Evolutionary conservation across 2,797 vertebrate species (phyloP).

Genomic region (Hoplostethus atlanticus): DNA sequence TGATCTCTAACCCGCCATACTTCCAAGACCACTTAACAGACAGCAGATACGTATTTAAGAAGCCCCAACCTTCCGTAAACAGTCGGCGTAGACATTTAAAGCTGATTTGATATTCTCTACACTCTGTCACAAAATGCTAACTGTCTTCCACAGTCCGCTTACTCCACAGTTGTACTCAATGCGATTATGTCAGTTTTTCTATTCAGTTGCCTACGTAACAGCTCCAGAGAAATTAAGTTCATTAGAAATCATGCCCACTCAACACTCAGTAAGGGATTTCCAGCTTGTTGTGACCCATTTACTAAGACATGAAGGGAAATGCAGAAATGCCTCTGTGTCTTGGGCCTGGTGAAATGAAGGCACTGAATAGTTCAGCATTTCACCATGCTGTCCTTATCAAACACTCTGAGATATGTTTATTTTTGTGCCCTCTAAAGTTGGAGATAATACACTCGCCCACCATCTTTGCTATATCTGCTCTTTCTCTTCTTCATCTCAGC

Average conservation of each 20-base stretch:
- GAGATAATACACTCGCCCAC: neutral
- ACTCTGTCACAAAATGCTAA: constrained; percentile 26
- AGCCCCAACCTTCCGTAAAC: constrained; percentile 16
- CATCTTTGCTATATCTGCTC: constrained; percentile 30
- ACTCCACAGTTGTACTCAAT: constrained; percentile 11
- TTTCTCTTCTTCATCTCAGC: neutral
- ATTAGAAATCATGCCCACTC: constrained; percentile 29
- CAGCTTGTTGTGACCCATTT: constrained; percentile 38
- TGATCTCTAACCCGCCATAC: constrained; percentile 28
- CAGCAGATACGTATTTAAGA: constrained; percentile 13
- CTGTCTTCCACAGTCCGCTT: constrained; percentile 18
- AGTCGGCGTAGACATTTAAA: constrained; percentile 34
- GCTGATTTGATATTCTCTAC: constrained; percentile 42
- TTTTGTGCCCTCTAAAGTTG: constrained; percentile 15
- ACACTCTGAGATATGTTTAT: constrained; percentile 13
- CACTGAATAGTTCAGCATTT: constrained; percentile 41
- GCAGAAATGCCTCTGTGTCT: constrained; percentile 17
- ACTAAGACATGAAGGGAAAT: constrained; percentile 16
- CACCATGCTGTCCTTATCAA: constrained; percentile 31
- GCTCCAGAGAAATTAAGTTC: constrained; percentile 27
- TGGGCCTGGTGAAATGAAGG: constrained; percentile 7
- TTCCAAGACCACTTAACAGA: constrained; percentile 23
- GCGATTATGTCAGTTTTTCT: constrained; percentile 30
- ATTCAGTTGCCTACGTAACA: constrained; percentile 30
- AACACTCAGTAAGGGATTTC: neutral